Base-by-base conservation (phyloP, 2,113 vertebrate species). In the Cyanoramphus novaezelandiae region DNA sequence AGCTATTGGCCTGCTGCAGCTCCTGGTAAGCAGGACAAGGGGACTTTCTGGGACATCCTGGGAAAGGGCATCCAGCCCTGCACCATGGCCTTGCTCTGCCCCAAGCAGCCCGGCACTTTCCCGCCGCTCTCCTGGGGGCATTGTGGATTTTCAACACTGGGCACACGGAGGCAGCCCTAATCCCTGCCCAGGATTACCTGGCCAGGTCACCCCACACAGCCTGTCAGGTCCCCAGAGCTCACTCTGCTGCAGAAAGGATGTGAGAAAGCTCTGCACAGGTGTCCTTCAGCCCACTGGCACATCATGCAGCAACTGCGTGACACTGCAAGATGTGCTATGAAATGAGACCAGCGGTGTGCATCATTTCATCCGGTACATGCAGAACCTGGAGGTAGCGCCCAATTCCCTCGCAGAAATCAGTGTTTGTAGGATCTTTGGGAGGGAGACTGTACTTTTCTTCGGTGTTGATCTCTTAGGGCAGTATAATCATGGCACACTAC, bases 221-320 rank as follows among this genome's bases (percentile, higher is more conserved):
- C 6, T 2, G 25, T 17, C 14, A 60, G n/a, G 55, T 31, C 74
- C 8, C 46, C 4, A 0, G 55, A 71, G 79, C 79, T 44, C 28
- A 19, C 53, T 41, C 33, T 1, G 1, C 10, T 0, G 3, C 63
- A 18, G 60, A 35, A 18, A 27, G 37, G 64, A 57, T 2, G 46
- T 3, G 50, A 23, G 2, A 5, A 31, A 50, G 75, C 74, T 79
- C 60, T 0, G 0, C 14, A 39, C 39, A 37, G 52, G 13, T 33
- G 67, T 79, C 82, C 81, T 55, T 28, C 71, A 67, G 63, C 75
- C 63, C 78, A 11, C 20, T 1, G 18, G 47, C 35, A 4, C 1
- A 0, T 37, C 41, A 21, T 0, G 11, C n/a, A 8, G 79, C n/a
- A 77, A 6, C 57, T 1, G 4, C 0, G 1, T 23, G 69, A 52